Conservation (phyloP, 2,888 invertebrate genomes). For the Lasioglossum figueresi region DNA sequence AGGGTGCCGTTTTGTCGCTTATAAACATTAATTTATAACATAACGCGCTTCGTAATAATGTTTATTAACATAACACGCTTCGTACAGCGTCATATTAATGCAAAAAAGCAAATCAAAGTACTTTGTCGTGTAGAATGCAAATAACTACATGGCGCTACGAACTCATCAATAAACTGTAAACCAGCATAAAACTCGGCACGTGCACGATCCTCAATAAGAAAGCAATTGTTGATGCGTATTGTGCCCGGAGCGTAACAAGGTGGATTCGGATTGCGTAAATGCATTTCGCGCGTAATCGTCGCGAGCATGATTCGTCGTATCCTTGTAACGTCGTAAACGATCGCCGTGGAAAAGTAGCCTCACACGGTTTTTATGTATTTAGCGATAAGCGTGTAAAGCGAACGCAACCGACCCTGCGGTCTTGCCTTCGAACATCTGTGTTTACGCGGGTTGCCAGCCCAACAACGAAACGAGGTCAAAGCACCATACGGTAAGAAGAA, state of each 20-base stretch:
- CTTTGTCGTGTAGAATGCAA: neutral
- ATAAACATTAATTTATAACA: too few species aligned
- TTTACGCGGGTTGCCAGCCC: constrained; percentile 45
- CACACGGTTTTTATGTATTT: constrained; percentile 13
- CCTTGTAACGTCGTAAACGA: neutral
- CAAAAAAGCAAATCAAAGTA: neutral
- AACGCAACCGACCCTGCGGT: constrained; percentile 13
- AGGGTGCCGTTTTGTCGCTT: too few species aligned
- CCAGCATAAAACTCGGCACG: neutral
- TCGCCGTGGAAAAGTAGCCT: neutral
- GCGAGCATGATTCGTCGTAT: constrained; percentile 7
- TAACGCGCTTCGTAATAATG: too few species aligned
- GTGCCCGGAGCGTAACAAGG: neutral
- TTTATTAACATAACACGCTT: too few species aligned
- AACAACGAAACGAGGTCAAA: constrained; percentile 7
- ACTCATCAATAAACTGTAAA: neutral
- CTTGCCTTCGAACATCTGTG: constrained; percentile 57
- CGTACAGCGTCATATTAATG: neutral
- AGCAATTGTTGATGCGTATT: constrained; percentile 1
- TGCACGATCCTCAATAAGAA: neutral
- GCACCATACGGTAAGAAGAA: constrained; percentile 28
- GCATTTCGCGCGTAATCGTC: neutral
- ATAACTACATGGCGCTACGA: neutral
- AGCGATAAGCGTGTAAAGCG: constrained; percentile 32
- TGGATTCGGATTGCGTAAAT: constrained; percentile 11